A percentile compares a stretch with the other conserved stretches of the same genome.
phyloP scores from a whole-genome alignment of 2,888 invertebrate species.

The Sinotaia quadrata region DNA sequence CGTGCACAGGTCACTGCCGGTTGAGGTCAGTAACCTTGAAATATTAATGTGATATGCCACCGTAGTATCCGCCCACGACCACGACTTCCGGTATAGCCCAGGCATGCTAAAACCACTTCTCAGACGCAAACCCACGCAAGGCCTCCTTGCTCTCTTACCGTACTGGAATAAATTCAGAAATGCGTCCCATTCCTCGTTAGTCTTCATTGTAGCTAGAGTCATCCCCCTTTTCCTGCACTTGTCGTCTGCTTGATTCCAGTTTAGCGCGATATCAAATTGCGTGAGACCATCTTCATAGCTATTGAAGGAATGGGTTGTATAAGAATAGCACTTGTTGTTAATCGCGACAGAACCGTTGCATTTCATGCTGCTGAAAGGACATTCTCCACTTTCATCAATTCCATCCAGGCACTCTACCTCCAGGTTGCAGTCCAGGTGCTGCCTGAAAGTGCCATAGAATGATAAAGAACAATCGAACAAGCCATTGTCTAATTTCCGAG shows the following conservation, averaged over 20 bases:
- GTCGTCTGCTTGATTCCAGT: conserved; percentile 5
- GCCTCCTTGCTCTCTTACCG: background rate
- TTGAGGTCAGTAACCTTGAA: too few relatives aligned
- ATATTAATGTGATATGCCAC: background rate
- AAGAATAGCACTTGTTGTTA: conserved; percentile 15
- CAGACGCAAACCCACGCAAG: conserved; percentile 1
- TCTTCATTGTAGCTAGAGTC: conserved; percentile 8
- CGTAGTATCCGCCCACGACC: background rate
- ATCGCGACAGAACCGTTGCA: conserved; percentile 8
- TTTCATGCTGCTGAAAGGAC: conserved; percentile 12
- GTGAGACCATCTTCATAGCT: too few relatives aligned
- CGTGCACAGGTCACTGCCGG: too few relatives aligned
- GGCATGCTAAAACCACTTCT: background rate
- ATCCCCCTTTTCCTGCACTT: background rate
- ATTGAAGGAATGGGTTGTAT: too few relatives aligned
- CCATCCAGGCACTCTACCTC: background rate
- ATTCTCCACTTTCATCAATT: conserved; percentile 12
- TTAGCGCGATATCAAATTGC: too few relatives aligned
- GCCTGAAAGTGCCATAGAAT: conserved; percentile 3
- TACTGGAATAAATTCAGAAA: background rate
- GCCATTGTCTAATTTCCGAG: background rate
- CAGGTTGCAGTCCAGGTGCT: conserved; percentile 19
- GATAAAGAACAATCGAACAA: conserved; percentile 16
- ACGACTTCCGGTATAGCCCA: background rate
- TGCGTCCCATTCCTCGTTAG: background rate